Conservation (phyloP, 2,888 invertebrate species). For the Trichogramma evanescens region DNA sequence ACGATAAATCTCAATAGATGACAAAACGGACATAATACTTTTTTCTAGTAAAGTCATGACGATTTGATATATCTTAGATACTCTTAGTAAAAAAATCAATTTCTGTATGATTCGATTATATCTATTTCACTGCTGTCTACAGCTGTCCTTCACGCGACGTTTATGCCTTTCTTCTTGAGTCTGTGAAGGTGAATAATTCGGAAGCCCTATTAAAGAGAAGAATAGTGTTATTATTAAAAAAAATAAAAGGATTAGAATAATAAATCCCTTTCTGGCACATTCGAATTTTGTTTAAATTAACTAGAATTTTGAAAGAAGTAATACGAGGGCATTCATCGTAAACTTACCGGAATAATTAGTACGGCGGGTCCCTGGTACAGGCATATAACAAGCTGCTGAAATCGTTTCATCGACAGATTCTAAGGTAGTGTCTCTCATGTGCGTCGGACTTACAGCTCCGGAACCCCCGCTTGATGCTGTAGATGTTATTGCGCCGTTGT, state of each 20-base stretch:
- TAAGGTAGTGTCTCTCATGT: slow-evolving; percentile 30
- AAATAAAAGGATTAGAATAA: neutral
- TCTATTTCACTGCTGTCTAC: slow-evolving; percentile 54
- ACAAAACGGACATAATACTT: slow-evolving; percentile 11
- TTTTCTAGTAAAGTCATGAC: slow-evolving; percentile 1
- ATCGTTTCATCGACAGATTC: slow-evolving; percentile 45
- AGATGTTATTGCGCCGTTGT: slow-evolving; percentile 39
- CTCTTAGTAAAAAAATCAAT: too few relatives aligned
- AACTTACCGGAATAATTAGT: slow-evolving; percentile 31
- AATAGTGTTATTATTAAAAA: neutral
- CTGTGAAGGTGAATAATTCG: slow-evolving; percentile 39
- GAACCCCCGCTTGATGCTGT: slow-evolving; percentile 36
- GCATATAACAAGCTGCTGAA: slow-evolving; percentile 64
- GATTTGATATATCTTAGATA: slow-evolving; percentile 24
- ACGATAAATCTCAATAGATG: too few relatives aligned
- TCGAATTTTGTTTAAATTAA: neutral
- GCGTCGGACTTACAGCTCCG: slow-evolving; percentile 41
- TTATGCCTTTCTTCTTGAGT: slow-evolving; percentile 58
- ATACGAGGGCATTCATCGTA: too few relatives aligned
- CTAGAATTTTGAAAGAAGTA: too few relatives aligned
- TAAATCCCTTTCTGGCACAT: neutral
- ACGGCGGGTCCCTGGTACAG: slow-evolving; percentile 67
- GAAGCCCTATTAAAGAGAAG: slow-evolving; percentile 1
- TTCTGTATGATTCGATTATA: neutral
- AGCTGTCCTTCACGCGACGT: slow-evolving; percentile 55